Base-by-base conservation (phyloP, 2,888 invertebrate genomes). In the Leucophenga montana region DNA sequence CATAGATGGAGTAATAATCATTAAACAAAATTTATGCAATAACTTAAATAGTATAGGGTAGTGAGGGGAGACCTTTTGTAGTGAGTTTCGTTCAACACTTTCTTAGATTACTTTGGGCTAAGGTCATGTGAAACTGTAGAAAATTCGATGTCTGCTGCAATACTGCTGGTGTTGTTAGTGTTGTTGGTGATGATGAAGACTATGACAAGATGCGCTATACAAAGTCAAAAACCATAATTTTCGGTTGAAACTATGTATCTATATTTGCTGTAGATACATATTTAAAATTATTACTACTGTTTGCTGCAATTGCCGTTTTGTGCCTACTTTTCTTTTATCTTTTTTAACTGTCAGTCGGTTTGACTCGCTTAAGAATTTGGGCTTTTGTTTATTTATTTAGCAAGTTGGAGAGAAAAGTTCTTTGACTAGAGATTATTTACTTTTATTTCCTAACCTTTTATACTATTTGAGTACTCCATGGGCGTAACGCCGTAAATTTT, bases 101-200 rank as follows among this genome's bases (percentile, higher is more conserved):
- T 46, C 75, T 75, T 71, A 71, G 73, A 39, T 67, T 31, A 71
- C 77, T 68, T 72, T 77, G 77, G 75, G 75, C 81, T 82, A 82
- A 82, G 81, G 81, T 81, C 83, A 82, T 82, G 81, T 79, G 81
- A 82, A 81, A 78, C 79, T 78, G 75, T 77, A 79, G 73, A 50
- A 50, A 50, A 50, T 8, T 50, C 14, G 16, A 4, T 16, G 14
- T n/a, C 50, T n/a, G 18, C 50, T 50, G 50, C 13, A 50, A 4
- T 39, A 11, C n/a, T 50, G 46, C 46, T 46, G 13, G 3, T 6
- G 56, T 13, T 57, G 22, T 44, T 46, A 75, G 74, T 71, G 70
- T 1, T 8, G 27, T 16, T 48, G 22, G 13, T 64, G 5, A 64
- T 48, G 73, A 33, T 22, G 46, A 3, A 16, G 11, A 46, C 46